Percentiles rank a stretch among this genome's conserved stretches.
Evolutionary conservation across 1,140 invertebrate species (phyloP).

Genomic region (Papilio glaucus): DNA sequence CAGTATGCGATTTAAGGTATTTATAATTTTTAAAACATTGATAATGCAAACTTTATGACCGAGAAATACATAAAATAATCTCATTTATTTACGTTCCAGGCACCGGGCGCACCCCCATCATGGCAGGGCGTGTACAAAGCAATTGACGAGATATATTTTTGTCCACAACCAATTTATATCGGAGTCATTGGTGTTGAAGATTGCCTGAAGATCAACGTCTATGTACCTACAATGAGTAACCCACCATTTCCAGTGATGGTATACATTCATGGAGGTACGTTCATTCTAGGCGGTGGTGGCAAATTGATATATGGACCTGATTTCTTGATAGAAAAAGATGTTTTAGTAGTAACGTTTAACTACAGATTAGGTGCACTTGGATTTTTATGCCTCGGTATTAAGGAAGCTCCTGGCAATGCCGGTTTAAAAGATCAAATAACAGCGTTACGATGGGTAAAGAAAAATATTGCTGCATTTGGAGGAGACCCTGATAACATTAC

Average conservation of each 20-base stretch:
- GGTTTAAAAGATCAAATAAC: conserved; percentile 85
- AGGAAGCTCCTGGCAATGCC: conserved; percentile 84
- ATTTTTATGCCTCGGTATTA: conserved; percentile 85
- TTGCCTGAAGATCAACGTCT: conserved; percentile 72
- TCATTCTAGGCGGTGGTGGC: conserved; percentile 83
- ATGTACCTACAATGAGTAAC: conserved; percentile 60
- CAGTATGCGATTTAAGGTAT: conserved; percentile 64
- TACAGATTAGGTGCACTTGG: conserved; percentile 87
- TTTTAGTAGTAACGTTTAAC: conserved; percentile 88
- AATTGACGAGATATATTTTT: conserved; percentile 56
- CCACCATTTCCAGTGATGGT: conserved; percentile 85
- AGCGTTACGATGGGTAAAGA: conserved; percentile 24
- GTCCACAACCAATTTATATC: conserved; percentile 57
- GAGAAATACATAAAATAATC: too few relatives aligned
- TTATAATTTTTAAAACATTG: conserved; percentile 34
- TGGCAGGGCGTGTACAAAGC: conserved; percentile 70
- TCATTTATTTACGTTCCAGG: conserved; percentile 48
- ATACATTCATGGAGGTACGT: conserved; percentile 87
- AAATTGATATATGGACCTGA: conserved; percentile 84
- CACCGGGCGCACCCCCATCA: conserved; percentile 62
- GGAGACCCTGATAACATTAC: conserved; percentile 31
- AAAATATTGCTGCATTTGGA: conserved; percentile 28
- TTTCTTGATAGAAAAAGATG: conserved; percentile 85
- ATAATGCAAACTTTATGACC: not conserved
- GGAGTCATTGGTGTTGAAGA: conserved; percentile 66